These are phyloP conservation scores for Ameiurus melas DNA, from an alignment of 2,113 vertebrate genomes.

Conservation along the genomic window DNA sequence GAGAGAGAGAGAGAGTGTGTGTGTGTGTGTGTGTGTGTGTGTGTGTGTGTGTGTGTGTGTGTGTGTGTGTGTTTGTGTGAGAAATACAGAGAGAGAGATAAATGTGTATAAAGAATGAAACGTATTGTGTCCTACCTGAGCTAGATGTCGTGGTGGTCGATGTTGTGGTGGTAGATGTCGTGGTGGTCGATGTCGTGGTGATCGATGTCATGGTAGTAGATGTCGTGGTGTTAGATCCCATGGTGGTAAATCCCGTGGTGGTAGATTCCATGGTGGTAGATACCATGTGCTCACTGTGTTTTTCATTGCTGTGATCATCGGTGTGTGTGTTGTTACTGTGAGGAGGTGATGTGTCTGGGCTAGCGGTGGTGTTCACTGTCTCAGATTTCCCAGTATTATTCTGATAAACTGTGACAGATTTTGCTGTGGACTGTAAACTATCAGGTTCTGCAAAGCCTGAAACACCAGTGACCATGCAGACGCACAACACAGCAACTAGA, in stretches of 20 bases:
- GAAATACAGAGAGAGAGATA: neutral
- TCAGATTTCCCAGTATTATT: neutral
- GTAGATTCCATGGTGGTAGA: neutral
- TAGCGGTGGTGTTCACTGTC: too few species aligned
- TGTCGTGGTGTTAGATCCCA: neutral
- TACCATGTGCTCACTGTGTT: neutral
- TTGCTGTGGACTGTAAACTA: too few species aligned
- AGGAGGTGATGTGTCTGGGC: neutral
- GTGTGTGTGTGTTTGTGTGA: neutral
- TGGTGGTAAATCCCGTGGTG: neutral
- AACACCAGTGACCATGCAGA: constrained; percentile 20
- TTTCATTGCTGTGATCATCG: too few species aligned
- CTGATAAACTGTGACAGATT: too few species aligned
- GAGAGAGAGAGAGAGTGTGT: neutral
- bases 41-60: too few species aligned
- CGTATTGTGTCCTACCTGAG: neutral
- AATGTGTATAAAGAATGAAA: too few species aligned
- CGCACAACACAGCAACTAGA: constrained; percentile 4
- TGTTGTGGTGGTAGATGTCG: neutral
- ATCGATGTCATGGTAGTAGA: neutral
- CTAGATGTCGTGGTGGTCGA: neutral
- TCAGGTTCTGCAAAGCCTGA: too few species aligned
- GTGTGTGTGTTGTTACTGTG: neutral
- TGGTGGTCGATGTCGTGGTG: neutral
- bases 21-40: too few species aligned